Conservation (phyloP, 1,140 invertebrate species). For the Heliconius hewitsoni region DNA sequence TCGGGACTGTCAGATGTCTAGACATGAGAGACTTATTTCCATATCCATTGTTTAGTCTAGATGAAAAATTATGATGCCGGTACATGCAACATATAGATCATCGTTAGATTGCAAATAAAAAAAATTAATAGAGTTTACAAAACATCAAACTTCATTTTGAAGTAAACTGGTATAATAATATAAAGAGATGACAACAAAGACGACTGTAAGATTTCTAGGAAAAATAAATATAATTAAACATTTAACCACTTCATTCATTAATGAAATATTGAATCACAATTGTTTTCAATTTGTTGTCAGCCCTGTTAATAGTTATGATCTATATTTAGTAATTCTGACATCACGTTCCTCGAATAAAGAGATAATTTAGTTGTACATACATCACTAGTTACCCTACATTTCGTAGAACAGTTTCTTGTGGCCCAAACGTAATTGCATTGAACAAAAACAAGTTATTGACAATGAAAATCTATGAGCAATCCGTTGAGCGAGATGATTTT, state of each 20-base stretch:
- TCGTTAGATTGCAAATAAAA: constrained; percentile 17
- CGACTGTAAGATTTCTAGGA: not conserved
- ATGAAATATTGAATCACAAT: constrained; percentile 8
- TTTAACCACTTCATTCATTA: constrained; percentile 6
- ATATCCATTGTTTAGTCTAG: constrained; percentile 26
- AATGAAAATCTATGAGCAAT: constrained; percentile 67
- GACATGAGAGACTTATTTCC: constrained; percentile 29
- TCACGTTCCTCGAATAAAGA: constrained; percentile 54
- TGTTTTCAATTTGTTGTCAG: constrained; percentile 21
- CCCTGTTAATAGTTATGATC: constrained; percentile 33
- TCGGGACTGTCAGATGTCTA: constrained; percentile 14
- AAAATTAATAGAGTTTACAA: not conserved
- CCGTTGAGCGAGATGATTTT: constrained; percentile 61
- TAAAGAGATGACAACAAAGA: not conserved
- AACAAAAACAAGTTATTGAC: constrained; percentile 65
- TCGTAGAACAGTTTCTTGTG: constrained; percentile 55
- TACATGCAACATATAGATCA: not conserved
- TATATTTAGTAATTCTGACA: constrained; percentile 47
- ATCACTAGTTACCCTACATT: constrained; percentile 51
- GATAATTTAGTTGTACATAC: constrained; percentile 54
- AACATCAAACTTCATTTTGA: not conserved
- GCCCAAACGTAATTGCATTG: constrained; percentile 58
- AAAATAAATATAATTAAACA: not conserved
- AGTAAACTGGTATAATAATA: not conserved
- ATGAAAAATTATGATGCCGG: constrained; percentile 28